Percentiles rank a stretch among this genome's conserved stretches.
phyloP scores from a whole-genome alignment of 2,888 invertebrate species.

The Cheilosia variabilis region DNA sequence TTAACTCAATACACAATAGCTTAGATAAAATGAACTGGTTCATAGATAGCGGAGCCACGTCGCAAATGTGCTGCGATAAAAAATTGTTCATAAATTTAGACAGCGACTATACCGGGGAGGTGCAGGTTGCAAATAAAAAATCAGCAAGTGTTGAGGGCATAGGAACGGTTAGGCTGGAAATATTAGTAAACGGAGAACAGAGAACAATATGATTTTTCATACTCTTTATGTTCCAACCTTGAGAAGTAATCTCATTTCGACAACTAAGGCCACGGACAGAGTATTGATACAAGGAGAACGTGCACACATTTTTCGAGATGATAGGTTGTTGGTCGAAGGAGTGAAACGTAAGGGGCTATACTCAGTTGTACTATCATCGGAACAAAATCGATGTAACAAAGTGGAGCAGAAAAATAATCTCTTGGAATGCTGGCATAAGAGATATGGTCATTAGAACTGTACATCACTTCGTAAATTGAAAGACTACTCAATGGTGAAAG shows the following conservation, averaged over 20 bases:
- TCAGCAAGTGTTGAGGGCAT: no score
- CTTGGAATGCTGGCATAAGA: constrained; percentile 48
- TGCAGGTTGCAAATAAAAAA: no score
- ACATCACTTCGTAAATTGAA: constrained; percentile 10
- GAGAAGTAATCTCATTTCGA: constrained; percentile 5
- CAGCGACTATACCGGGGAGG: no score
- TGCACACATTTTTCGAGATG: constrained; percentile 15
- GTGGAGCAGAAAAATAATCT: constrained; percentile 6
- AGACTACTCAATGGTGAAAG: constrained; percentile 39
- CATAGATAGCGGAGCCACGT: not conserved
- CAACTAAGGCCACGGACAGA: constrained; percentile 22
- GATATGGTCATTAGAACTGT: constrained; percentile 32
- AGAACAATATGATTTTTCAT: constrained; percentile 10
- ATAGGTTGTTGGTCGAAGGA: constrained; percentile 16
- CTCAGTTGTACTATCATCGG: constrained; percentile 16
- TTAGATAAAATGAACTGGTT: constrained; percentile 18
- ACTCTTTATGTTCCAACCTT: constrained; percentile 6
- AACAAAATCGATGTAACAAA: constrained; percentile 10
- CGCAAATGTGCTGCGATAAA: no score
- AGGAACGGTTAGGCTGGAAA: no score
- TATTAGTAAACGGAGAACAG: not conserved
- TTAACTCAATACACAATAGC: not conserved
- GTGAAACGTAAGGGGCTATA: constrained; percentile 24
- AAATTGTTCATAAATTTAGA: no score
- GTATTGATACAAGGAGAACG: constrained; percentile 16